A percentile compares a stretch with the other conserved stretches of the same genome.
Conservation (phyloP, 1,140 invertebrate genomes). For the Helicorthomorpha holstii region DNA sequence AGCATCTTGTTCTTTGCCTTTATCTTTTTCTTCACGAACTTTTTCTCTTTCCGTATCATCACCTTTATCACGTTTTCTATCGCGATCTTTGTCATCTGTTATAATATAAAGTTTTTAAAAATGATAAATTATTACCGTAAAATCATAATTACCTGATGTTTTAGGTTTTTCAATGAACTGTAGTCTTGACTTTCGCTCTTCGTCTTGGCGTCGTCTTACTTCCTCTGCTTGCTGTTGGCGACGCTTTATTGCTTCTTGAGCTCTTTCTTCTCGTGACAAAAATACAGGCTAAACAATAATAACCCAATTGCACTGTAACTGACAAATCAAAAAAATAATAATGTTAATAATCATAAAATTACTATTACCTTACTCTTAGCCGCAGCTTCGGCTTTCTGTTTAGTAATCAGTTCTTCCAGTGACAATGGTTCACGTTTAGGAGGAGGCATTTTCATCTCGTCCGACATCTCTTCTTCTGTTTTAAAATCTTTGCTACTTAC, state of each 20-base stretch:
- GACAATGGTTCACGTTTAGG: constrained; percentile 65
- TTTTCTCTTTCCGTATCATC: constrained; percentile 23
- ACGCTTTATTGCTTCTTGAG: constrained; percentile 66
- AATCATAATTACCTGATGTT: constrained; percentile 20
- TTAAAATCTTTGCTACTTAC: constrained; percentile 29
- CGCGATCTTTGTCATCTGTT: constrained; percentile 18
- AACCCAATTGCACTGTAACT: not conserved
- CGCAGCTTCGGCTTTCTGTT: constrained; percentile 91
- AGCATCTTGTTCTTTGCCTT: constrained; percentile 77
- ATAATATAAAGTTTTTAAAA: not conserved
- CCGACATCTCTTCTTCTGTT: constrained; percentile 32
- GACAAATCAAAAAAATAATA: not conserved
- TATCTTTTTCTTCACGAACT: constrained; percentile 45
- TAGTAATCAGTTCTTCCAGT: constrained; percentile 84
- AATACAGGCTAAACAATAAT: constrained; percentile 59
- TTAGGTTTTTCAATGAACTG: constrained; percentile 39
- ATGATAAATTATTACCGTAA: not conserved
- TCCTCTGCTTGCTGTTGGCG: constrained; percentile 64
- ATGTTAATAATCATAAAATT: constrained; percentile 8
- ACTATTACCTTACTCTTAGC: constrained; percentile 53
- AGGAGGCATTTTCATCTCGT: too few species aligned
- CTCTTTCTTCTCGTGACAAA: constrained; percentile 87
- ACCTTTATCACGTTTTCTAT: constrained; percentile 25
- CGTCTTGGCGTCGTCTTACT: constrained; percentile 45
- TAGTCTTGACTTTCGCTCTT: constrained; percentile 43